Evolutionary conservation across 2,797 vertebrate species (phyloP).

Genomic region (Potorous gilbertii): DNA sequence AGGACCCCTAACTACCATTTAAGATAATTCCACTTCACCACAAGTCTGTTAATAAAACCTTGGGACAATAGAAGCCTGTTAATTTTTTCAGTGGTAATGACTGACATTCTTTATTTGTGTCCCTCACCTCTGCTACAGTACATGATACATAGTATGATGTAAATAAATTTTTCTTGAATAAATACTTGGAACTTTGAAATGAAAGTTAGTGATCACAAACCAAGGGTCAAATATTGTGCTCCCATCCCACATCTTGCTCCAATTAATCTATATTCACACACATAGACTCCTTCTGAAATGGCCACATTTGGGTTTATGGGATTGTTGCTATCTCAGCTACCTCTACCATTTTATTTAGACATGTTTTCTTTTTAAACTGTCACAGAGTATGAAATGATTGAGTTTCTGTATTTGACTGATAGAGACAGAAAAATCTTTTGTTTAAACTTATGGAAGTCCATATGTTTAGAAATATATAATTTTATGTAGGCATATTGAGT

Average conservation of each 20-base stretch:
- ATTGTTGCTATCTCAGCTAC: background rate
- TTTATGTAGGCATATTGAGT: background rate
- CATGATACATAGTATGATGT: background rate
- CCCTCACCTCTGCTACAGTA: background rate
- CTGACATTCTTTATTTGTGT: background rate
- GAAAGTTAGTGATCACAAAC: background rate
- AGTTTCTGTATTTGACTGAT: background rate
- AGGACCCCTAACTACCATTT: background rate
- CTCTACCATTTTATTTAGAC: background rate
- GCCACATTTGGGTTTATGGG: background rate
- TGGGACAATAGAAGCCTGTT: background rate
- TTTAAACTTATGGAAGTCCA: background rate
- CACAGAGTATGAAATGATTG: background rate
- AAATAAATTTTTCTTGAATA: background rate
- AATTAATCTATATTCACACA: fast-evolving
- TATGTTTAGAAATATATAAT: background rate
- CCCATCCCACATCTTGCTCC: background rate
- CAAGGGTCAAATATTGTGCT: background rate
- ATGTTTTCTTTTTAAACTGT: background rate
- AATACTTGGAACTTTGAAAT: background rate
- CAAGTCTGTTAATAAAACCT: background rate
- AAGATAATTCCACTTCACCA: background rate
- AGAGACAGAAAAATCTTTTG: background rate
- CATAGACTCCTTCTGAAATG: background rate
- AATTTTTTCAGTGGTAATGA: background rate